Conservation (phyloP, 2,888 invertebrate genomes). For the Drosophila anomalata region DNA sequence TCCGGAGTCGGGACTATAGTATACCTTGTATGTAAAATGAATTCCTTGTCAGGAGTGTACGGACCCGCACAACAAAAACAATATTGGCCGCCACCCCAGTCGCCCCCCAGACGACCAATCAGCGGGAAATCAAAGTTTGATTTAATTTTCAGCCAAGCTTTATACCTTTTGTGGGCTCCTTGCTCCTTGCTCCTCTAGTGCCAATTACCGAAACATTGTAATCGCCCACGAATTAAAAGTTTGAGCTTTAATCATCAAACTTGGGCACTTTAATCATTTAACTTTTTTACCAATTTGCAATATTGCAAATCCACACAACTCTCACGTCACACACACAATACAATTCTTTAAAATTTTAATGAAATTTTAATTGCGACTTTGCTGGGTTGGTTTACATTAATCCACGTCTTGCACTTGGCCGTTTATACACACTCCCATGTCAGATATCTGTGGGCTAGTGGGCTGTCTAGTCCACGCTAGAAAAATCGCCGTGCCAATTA, state of each 20-base stretch:
- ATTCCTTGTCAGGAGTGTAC: conserved; percentile 20
- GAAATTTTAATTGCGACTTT: conserved; percentile 47
- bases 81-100: neutral
- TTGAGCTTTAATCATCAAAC: conserved; percentile 38
- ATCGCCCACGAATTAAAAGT: conserved; percentile 32
- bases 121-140: conserved; percentile 44
- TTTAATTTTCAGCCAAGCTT: conserved; percentile 36
- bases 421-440: conserved; percentile 54
- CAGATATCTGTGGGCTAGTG: conserved; percentile 17
- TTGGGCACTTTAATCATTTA: conserved; percentile 41
- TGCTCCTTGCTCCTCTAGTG: neutral
- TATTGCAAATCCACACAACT: conserved; percentile 24
- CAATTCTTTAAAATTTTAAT: conserved; percentile 41
- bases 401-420: conserved; percentile 63
- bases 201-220: conserved; percentile 25
- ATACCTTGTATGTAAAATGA: conserved; percentile 11
- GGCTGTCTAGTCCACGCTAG: conserved; percentile 25
- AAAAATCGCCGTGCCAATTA: conserved; percentile 3
- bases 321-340: conserved; percentile 15
- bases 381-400: conserved; percentile 31
- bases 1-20: neutral
- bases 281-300: conserved; percentile 45
- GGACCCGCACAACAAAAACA: conserved; percentile 26
- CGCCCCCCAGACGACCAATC: conserved; percentile 19
- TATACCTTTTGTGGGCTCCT: conserved; percentile 29